These are phyloP conservation scores for Illadopsis cleaveri DNA, from an alignment of 2,113 vertebrate genomes.

Conservation along the genomic window DNA sequence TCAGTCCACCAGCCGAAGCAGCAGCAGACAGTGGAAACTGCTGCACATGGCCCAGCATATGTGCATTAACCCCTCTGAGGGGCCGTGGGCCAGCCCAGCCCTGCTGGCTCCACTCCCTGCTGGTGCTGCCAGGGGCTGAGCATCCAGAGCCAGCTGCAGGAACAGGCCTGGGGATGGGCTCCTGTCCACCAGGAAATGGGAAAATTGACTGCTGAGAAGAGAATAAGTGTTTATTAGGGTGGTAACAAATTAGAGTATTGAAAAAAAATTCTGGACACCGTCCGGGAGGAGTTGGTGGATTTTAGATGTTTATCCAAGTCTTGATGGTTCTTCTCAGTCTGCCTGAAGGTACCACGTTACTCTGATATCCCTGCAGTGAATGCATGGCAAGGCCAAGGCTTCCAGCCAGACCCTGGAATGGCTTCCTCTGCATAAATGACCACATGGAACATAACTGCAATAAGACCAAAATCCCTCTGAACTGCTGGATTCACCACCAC, in stretches of 20 bases:
- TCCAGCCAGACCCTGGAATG: not conserved
- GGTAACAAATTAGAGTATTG: not conserved
- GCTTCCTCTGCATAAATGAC: not conserved
- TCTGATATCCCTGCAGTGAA: not conserved
- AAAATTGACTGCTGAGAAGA: not conserved
- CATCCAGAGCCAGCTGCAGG: not conserved
- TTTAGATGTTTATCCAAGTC: not conserved
- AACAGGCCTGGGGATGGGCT: not conserved
- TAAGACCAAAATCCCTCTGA: not conserved
- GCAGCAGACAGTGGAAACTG: not conserved
- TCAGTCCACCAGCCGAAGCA: not conserved
- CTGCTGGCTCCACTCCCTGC: fast-evolving
- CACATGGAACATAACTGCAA: not conserved
- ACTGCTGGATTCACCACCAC: not conserved
- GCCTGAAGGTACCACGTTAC: fast-evolving
- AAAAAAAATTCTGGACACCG: not conserved
- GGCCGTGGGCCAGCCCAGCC: not conserved
- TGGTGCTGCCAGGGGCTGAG: not conserved
- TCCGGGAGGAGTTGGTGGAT: not conserved
- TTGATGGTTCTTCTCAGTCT: not conserved
- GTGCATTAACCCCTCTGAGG: not conserved
- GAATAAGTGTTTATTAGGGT: not conserved
- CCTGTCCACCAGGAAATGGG: not conserved
- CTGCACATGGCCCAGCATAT: not conserved
- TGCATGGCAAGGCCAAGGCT: not conserved